phyloP scores from a whole-genome alignment of 2,888 invertebrate species.

The Patella pellucida region DNA sequence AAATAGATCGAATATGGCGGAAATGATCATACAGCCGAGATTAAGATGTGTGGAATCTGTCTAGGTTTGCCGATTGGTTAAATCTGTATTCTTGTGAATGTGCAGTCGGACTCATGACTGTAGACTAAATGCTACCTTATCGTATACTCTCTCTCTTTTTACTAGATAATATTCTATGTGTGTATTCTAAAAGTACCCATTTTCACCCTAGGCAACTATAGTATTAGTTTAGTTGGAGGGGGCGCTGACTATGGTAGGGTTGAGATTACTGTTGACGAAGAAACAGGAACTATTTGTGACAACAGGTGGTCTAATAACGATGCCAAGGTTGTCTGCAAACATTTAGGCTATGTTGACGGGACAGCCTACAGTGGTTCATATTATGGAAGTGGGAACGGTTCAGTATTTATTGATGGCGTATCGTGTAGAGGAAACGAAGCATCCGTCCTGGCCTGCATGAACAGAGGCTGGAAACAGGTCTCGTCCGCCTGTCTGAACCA shows the following conservation, averaged over 20 bases:
- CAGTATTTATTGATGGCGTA: constrained; percentile 49
- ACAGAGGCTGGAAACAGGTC: constrained; percentile 45
- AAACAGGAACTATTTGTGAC: constrained; percentile 57
- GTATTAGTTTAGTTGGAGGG: constrained; percentile 32
- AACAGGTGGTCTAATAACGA: constrained; percentile 52
- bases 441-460: constrained; percentile 48
- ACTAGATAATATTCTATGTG: too few species aligned
- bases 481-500: constrained; percentile 42
- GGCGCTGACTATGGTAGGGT: constrained; percentile 52
- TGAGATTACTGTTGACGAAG: constrained; percentile 49
- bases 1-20: too few species aligned
- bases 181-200: too few species aligned
- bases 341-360: constrained; percentile 50
- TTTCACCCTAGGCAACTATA: too few species aligned
- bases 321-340: constrained; percentile 53
- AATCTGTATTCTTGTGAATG: too few species aligned
- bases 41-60: too few species aligned
- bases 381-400: constrained; percentile 46
- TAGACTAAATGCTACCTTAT: too few species aligned
- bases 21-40: too few species aligned
- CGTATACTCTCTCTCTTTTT: too few species aligned
- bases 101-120: too few species aligned
- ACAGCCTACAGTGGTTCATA: constrained; percentile 39
- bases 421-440: constrained; percentile 50
- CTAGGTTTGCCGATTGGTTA: too few species aligned